Evolutionary conservation across 2,888 invertebrate species (phyloP).

Genomic region (Tanypteryx hageni): DNA sequence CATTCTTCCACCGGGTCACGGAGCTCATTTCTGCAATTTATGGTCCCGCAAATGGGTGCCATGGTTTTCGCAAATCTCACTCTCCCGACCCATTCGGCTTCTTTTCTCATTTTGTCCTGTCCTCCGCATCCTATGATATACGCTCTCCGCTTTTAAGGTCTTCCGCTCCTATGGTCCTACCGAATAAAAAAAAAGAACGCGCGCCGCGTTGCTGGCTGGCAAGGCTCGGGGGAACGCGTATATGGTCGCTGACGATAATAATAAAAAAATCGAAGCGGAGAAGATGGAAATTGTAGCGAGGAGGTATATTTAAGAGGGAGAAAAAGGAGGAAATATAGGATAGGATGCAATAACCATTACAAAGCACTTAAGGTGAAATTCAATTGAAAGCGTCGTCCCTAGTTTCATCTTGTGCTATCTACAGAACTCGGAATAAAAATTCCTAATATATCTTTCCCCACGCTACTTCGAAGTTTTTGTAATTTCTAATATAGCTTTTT

Average conservation of each 20-base stretch:
- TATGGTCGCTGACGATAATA: not conserved
- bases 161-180: not conserved
- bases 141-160: not conserved
- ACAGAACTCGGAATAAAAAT: too few relatives aligned
- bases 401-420: too few relatives aligned
- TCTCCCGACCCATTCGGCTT: not conserved
- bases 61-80: not conserved
- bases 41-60: not conserved
- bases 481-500: too few relatives aligned
- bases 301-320: too few relatives aligned
- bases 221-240: not conserved
- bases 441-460: too few relatives aligned
- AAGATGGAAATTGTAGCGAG: not conserved
- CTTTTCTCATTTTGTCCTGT: not conserved
- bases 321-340: too few relatives aligned
- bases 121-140: not conserved
- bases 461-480: too few relatives aligned
- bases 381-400: too few relatives aligned
- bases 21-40: slow-evolving; percentile 5
- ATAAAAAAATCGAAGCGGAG: not conserved
- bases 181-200: not conserved
- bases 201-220: not conserved
- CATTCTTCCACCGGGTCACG: not conserved
- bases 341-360: too few relatives aligned
- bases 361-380: too few relatives aligned